phyloP scores from a whole-genome alignment of 2,113 vertebrate species.

The Zosterops japonicus region DNA sequence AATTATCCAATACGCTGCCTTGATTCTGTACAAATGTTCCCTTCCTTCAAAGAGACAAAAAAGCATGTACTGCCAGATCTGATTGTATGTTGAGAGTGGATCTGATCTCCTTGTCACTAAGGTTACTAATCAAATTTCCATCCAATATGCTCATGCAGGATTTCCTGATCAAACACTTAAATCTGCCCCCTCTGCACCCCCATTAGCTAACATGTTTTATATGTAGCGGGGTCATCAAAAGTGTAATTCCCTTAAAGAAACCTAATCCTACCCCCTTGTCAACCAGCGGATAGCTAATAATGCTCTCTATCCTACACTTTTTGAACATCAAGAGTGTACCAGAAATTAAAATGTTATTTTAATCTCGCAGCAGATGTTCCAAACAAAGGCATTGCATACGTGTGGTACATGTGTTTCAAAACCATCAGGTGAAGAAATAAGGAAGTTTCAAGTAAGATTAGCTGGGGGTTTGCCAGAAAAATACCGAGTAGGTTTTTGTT shows the following conservation, averaged over 20 bases:
- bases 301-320: constrained; percentile 60
- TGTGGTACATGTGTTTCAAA: not conserved
- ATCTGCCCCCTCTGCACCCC: constrained; percentile 80
- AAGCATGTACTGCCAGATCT: constrained; percentile 85
- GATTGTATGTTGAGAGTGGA: constrained; percentile 82
- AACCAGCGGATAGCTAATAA: constrained; percentile 78
- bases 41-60: constrained; percentile 83
- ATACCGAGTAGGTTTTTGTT: not conserved
- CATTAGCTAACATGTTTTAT: constrained; percentile 96
- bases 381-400: constrained; percentile 46
- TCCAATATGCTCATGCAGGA: constrained; percentile 85
- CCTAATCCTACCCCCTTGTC: constrained; percentile 85
- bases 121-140: constrained; percentile 96
- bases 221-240: constrained; percentile 88
- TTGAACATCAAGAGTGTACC: constrained; percentile 67
- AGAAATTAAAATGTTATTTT: constrained; percentile 72
- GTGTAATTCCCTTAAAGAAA: constrained; percentile 91
- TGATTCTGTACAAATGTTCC: constrained; percentile 82
- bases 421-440: constrained; percentile 53
- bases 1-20: constrained; percentile 75
- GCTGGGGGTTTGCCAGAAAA: not conserved
- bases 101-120: constrained; percentile 88
- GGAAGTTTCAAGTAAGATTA: not conserved
- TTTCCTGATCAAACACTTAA: constrained; percentile 91
- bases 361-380: constrained; percentile 61